Evolutionary conservation across 2,797 vertebrate species (phyloP).

Genomic region (Chelmon rostratus): DNA sequence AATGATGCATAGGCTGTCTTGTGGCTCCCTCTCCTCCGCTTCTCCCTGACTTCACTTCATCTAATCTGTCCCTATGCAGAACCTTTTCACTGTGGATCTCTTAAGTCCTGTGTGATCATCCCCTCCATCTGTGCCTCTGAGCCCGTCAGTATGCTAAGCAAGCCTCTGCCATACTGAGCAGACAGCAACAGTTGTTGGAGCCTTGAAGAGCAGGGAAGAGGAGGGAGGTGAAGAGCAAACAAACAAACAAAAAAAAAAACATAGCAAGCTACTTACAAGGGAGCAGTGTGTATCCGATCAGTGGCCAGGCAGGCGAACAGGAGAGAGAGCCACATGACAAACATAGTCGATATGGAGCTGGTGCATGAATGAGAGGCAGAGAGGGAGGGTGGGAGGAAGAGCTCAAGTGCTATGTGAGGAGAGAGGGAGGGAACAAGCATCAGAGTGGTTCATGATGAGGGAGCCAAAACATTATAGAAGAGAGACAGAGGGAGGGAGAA

Average conservation of each 20-base stretch:
- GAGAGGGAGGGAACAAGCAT: slow-evolving; percentile 47
- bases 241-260: slow-evolving; percentile 24
- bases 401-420: slow-evolving; percentile 16
- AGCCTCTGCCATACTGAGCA: slow-evolving; percentile 29
- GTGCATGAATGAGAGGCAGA: slow-evolving; percentile 66
- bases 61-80: slow-evolving; percentile 28
- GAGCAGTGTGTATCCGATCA: slow-evolving; percentile 46
- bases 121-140: slow-evolving; percentile 51
- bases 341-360: slow-evolving; percentile 49
- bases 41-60: slow-evolving; percentile 27
- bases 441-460: slow-evolving; percentile 41
- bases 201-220: slow-evolving; percentile 22
- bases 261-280: slow-evolving; percentile 65
- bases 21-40: slow-evolving; percentile 15
- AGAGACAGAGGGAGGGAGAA: not conserved
- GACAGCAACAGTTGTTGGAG: slow-evolving; percentile 64
- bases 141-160: slow-evolving; percentile 41
- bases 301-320: slow-evolving; percentile 31
- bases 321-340: slow-evolving; percentile 58
- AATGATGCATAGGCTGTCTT: slow-evolving; percentile 15
- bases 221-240: slow-evolving; percentile 26
- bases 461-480: slow-evolving; percentile 41
- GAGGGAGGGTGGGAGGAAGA: slow-evolving; percentile 41
- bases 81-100: slow-evolving; percentile 19
- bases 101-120: slow-evolving; percentile 31